Evolutionary conservation across 2,797 vertebrate genomes (phyloP).

Genomic region (Pangasius sanitwongsei): DNA sequence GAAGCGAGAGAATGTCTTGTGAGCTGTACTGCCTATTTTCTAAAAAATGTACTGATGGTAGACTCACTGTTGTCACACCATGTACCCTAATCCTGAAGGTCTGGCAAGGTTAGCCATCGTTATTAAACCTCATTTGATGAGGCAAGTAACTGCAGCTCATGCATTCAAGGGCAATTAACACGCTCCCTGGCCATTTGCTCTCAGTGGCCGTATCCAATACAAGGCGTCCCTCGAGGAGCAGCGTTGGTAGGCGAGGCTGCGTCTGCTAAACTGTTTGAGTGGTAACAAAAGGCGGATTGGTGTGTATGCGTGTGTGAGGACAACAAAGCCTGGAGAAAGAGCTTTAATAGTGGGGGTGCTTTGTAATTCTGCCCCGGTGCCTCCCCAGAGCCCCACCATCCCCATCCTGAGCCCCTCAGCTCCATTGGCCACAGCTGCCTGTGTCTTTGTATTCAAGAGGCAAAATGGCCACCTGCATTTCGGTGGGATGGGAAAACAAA

Average conservation of each 20-base stretch:
- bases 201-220: constrained; percentile 48
- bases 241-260: constrained; percentile 57
- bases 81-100: constrained; percentile 32
- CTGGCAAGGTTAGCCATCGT: constrained; percentile 41
- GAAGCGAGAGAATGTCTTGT: neutral
- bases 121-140: constrained; percentile 42
- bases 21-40: neutral
- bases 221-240: constrained; percentile 45
- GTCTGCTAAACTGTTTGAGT: constrained; percentile 46
- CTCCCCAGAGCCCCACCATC: constrained; percentile 32
- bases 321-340: constrained; percentile 31
- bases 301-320: constrained; percentile 37
- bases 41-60: neutral
- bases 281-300: constrained; percentile 49
- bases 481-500: constrained; percentile 38
- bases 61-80: neutral
- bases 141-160: constrained; percentile 44
- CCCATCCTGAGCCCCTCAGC: constrained; percentile 18
- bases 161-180: constrained; percentile 52
- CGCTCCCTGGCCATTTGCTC: constrained; percentile 42
- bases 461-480: constrained; percentile 49
- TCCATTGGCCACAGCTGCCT: constrained; percentile 47
- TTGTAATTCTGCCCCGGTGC: constrained; percentile 26
- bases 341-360: constrained; percentile 31
- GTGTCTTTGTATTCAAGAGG: constrained; percentile 45